These are phyloP conservation scores for Thelohanellus kitauei DNA, from an alignment of 30 jellyfish, hydroid and myxozoan species.

Conservation along the genomic window DNA sequence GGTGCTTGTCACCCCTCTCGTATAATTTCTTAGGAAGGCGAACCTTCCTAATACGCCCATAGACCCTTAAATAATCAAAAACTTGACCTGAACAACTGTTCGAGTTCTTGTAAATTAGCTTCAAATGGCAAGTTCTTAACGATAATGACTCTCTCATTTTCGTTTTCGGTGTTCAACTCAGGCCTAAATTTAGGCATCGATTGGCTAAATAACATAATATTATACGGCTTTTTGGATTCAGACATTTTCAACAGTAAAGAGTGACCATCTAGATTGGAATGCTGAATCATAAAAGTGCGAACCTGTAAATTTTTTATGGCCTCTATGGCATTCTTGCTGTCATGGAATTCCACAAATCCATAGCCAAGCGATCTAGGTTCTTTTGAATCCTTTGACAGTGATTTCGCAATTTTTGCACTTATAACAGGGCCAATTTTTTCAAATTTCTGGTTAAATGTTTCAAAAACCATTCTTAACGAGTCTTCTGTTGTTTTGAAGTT, in stretches of 20 bases:
- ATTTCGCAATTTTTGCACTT: slow-evolving; percentile 37
- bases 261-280: slow-evolving; percentile 49
- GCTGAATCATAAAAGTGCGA: slow-evolving; percentile 9
- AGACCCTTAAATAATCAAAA: slow-evolving; percentile 10
- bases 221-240: slow-evolving; percentile 24
- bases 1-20: slow-evolving; percentile 17
- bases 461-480: slow-evolving; percentile 11
- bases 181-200: neutral
- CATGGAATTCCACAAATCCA: slow-evolving; percentile 51
- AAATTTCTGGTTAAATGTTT: too few species aligned
- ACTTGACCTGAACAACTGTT: slow-evolving; percentile 49
- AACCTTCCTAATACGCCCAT: slow-evolving; percentile 45
- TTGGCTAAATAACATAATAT: neutral
- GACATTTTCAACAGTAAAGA: slow-evolving; percentile 49
- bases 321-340: slow-evolving; percentile 23
- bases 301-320: slow-evolving; percentile 66
- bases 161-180: neutral
- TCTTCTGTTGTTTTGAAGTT: slow-evolving; percentile 46
- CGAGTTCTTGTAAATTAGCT: slow-evolving; percentile 38
- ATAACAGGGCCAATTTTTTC: slow-evolving; percentile 18
- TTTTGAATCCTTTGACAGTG: slow-evolving; percentile 31
- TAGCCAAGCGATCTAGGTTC: slow-evolving; percentile 33
- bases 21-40: slow-evolving; percentile 44
- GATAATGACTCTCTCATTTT: slow-evolving; percentile 4
- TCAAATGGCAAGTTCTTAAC: slow-evolving; percentile 87